Evolutionary conservation across 2,113 vertebrate species (phyloP).

Genomic region (Mesoclemmys tuberculata): DNA sequence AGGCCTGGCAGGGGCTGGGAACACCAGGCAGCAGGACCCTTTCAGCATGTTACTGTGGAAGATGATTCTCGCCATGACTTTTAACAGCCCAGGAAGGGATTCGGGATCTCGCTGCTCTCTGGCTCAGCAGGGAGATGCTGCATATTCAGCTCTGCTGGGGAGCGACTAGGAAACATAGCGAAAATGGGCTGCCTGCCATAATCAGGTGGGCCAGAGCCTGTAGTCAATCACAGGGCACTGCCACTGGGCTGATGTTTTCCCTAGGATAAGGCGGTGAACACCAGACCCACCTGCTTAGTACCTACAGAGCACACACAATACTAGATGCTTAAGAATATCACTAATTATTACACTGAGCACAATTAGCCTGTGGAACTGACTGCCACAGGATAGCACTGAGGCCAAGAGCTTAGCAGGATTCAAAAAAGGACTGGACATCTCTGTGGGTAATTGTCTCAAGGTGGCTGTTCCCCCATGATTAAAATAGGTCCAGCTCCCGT

Average conservation of each 20-base stretch:
- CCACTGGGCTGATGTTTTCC: background rate
- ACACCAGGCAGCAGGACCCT: background rate
- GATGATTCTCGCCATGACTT: background rate
- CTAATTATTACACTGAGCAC: too few relatives aligned
- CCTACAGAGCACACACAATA: background rate
- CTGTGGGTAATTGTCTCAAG: background rate
- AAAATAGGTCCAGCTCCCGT: background rate
- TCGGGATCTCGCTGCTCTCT: background rate
- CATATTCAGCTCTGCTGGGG: background rate
- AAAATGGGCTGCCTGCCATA: background rate
- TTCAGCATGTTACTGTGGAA: background rate
- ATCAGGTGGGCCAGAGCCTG: background rate
- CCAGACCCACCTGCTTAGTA: background rate
- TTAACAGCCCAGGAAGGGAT: background rate
- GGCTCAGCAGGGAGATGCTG: background rate
- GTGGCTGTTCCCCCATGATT: background rate
- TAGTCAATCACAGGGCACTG: background rate
- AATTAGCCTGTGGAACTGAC: background rate
- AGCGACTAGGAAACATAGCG: background rate
- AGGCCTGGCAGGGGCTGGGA: background rate
- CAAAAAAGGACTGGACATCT: accelerated
- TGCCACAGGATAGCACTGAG: accelerated
- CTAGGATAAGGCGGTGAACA: background rate
- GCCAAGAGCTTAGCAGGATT: background rate
- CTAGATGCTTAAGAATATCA: background rate